Base-by-base conservation (phyloP, 1,140 invertebrate genomes). In the Trachymyrmex cornetzi region DNA sequence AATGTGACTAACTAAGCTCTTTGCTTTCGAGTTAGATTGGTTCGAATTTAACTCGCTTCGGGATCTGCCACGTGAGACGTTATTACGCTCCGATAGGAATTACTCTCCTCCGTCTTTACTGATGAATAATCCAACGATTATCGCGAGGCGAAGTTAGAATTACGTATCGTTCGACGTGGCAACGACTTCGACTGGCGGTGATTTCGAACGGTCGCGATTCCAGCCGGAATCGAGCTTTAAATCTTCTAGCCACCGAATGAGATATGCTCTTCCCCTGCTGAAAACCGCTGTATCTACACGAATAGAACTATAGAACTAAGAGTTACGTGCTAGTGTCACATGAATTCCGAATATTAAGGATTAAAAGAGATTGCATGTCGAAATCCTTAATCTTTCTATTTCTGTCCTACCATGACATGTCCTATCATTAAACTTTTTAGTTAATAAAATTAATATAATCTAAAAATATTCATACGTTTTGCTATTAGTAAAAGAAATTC, bases 1-100 rank as follows among this genome's bases (percentile, higher is more conserved):
- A 61, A 86, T 81, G 77, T 71, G 85, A 86, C 77, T 69, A 81
- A 55, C 64, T 86, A 86, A 86, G 77, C 77, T 82, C 85, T 86
- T 81, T 72, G 85, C 77, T 86, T 71, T 71, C 22, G 61, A 80
- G 64, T 82, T 82, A 63, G 7, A 85, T 85, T 44, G 72, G 22
- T 38, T n/a, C 66, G 85, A 81, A 72, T 63, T 81, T 22, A 86
- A 81, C 55, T 69, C 38, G 64, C 77, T 55, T 19, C 53, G 19
- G 19, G 55, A 74, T 48, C 57, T 38, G 34, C 24, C 55, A 22
- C 38, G 34, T 30, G 66, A 82, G 67, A 72, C 67, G 80, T 82
- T 82, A 82, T 72, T 72, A 30, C 79, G 3, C 27, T 27, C 30
- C 24, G 61, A 77, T 85, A 77, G 50, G 30, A 85, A 85, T 85